Evolutionary conservation across 2,888 invertebrate genomes (phyloP), one percentile per base, ranked within the genome.

Genomic region (Helobdella robusta): DNA sequence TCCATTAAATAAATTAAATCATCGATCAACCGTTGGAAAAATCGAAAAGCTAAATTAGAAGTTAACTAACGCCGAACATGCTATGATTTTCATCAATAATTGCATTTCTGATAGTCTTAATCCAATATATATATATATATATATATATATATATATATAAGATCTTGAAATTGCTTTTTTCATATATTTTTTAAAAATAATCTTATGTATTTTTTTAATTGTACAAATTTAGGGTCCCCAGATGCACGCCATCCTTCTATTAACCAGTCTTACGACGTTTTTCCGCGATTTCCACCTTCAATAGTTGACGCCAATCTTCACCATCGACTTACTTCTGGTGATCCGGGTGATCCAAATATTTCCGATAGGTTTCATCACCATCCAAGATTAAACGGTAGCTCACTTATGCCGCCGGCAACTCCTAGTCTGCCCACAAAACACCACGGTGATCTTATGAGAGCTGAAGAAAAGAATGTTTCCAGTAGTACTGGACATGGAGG

Each of bases 401-500:
- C 56, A n/a, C 46, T 62, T 48, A 62, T 62, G 62, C 48, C 48
- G 18, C 50, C 50, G 1, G 30, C 30, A 32, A 18, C 23, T 6
- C 50, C 32, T 0, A 34, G 36, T 15, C 30, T 56, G 25, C 56
- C 56, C 11, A 30, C 56, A n/a, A 62, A 62, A 35, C 48, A 50
- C 30, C 62, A 62, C 46, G 62, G 62, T n/a, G 62, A 62, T 25
- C 18, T 62, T n/a, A 62, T 62, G 62, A 15, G 62, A 1, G 28
- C 44, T 32, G 62, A 62, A 50, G 62, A 62, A 50, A 62, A 62
- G 62, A 62, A 62, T 34, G 62, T 62, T 11, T 62, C 62, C 25
- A 62, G 62, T 35, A 62, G 62, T 25, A 62, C 62, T 6, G 62
- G 62, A 2, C 28, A 30, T n/a, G 56, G 56, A 56, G 28, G 30